Evolutionary conservation across 2,888 invertebrate species (phyloP), one percentile per base, ranked within the genome.

Genomic region (Caenorhabditis macrosperma): DNA sequence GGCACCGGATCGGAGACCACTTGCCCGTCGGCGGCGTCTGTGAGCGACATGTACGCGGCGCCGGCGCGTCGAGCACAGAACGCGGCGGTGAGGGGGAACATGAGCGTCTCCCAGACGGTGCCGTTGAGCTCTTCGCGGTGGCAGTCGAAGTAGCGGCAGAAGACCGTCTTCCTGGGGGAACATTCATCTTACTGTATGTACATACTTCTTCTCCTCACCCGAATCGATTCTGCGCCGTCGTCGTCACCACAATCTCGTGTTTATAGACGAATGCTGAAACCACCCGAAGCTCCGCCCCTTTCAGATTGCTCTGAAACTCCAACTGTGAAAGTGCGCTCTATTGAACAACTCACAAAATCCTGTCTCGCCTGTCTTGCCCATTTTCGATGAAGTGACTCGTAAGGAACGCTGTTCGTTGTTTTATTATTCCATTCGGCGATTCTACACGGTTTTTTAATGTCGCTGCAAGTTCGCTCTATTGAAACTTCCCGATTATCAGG

Each of bases 91-190:
- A 66, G 12, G 2, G 66, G 66, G 28, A 54, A 66, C 35, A 66
- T 41, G 7, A 66, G 15, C 1, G 66, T 24, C 12, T 38, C 20
- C 26, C n/a, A 66, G 26, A 28, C 35, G 28, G 66, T 26, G 2
- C 33, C 33, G 28, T 35, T 35, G 6, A 66, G n/a, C 20, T 66
- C 66, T 2, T 17, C 28, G 6, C 66, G 66, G 20, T 66, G 38
- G 15, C 66, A 66, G 38, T 66, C 66, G 28, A 22, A 66, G 44
- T 66, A 66, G 10, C 66, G 52, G 26, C 66, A 66, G 44, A 24
- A 50, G n/a, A 66, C 38, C 17, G 20, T 6, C 28, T 52, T 52
- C 6, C 66, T 66, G 44, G 33, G 24, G 9, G 1, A 52, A 52
- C 2, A 22, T 6, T 59, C 22, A 41, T 9, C 7, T 4, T 20